These are phyloP conservation scores for Rhodophaea formosa DNA, from an alignment of 2,888 invertebrate species.

Conservation along the genomic window DNA sequence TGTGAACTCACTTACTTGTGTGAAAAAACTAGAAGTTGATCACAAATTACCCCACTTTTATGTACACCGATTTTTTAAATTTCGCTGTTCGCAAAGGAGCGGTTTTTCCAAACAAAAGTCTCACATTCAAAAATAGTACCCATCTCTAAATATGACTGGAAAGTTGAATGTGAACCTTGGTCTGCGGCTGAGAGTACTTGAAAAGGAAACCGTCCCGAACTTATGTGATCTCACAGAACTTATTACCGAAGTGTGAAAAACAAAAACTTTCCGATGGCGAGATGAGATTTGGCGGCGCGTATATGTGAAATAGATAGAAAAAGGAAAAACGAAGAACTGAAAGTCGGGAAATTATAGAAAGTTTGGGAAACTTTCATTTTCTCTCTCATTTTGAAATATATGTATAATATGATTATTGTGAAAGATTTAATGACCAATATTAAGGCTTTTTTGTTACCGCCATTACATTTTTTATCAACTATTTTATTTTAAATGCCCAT, in stretches of 20 bases:
- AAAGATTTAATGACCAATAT: too few species aligned
- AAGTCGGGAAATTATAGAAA: neutral
- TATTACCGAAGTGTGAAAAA: conserved; percentile 12
- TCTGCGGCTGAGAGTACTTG: neutral
- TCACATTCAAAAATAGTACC: too few species aligned
- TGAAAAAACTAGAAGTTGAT: too few species aligned
- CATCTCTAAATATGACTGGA: neutral
- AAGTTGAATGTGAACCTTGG: neutral
- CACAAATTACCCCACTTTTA: too few species aligned
- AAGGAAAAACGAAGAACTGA: neutral
- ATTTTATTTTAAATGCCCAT: too few species aligned
- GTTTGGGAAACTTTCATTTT: neutral
- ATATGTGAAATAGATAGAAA: neutral
- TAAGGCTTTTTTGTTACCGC: too few species aligned
- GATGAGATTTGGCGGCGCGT: conserved; percentile 9
- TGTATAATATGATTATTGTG: too few species aligned
- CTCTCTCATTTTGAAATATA: neutral
- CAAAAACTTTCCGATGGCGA: conserved; percentile 8
- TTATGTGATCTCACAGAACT: conserved; percentile 3
- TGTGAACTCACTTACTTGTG: too few species aligned
- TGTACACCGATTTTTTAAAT: too few species aligned
- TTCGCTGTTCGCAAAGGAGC: too few species aligned
- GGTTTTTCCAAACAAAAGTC: too few species aligned
- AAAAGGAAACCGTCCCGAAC: neutral
- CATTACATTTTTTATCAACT: too few species aligned